Conservation (phyloP, 2,113 vertebrate genomes). For the Cyphomyrus discorhynchus region DNA sequence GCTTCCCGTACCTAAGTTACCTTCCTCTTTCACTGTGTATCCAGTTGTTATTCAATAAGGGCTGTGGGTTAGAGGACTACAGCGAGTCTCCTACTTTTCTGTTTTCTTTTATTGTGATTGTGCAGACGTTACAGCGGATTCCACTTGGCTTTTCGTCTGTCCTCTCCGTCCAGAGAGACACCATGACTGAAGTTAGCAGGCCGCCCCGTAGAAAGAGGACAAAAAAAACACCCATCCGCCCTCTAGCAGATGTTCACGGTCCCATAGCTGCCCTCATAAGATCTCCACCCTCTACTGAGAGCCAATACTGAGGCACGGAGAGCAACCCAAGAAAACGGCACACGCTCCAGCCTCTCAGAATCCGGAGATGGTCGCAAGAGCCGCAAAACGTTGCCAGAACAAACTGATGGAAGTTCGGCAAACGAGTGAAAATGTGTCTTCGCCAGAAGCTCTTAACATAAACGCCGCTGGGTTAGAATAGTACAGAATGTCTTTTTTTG, state of each 20-base stretch:
- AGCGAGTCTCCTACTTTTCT: conserved; percentile 20
- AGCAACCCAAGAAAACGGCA: neutral
- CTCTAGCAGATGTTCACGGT: conserved; percentile 55
- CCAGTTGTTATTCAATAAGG: conserved; percentile 30
- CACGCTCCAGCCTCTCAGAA: conserved; percentile 29
- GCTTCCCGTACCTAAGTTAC: conserved; percentile 5
- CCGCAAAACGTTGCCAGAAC: conserved; percentile 39
- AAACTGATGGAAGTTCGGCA: conserved; percentile 43
- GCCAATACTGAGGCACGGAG: neutral
- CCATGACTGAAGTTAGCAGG: conserved; percentile 41
- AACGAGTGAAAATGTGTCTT: conserved; percentile 27
- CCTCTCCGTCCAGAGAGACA: conserved; percentile 24
- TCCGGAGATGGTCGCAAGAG: conserved; percentile 52
- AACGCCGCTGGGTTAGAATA: conserved; percentile 24
- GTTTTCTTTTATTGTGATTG: neutral
- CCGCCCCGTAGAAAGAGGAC: neutral
- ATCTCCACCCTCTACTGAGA: conserved; percentile 27
- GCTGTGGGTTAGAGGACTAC: conserved; percentile 40
- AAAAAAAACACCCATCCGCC: conserved; percentile 35
- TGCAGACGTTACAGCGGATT: neutral
- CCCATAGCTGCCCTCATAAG: conserved; percentile 24
- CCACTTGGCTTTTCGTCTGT: neutral
- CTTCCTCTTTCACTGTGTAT: conserved; percentile 28
- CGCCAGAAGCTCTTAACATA: conserved; percentile 35
- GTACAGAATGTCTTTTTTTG: conserved; percentile 20